Evolutionary conservation across 2,888 invertebrate species (phyloP), one percentile per base, ranked within the genome.

Genomic region (Melinaea menophilus): DNA sequence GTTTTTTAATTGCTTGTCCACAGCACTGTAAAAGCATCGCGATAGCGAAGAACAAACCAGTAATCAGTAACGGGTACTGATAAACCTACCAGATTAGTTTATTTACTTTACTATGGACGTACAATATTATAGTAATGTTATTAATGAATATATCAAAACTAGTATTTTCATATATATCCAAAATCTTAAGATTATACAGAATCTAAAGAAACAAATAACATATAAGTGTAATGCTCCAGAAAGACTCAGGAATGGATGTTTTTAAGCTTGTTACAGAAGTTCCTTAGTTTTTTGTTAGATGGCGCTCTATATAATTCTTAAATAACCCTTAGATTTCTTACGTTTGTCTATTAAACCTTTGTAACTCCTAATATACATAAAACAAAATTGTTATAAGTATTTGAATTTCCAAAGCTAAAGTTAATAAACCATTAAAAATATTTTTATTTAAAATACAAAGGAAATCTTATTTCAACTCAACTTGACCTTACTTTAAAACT

Each of bases 401-500:
- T 9, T 41, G 5, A 7, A 41, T 5, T 41, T 41, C 9, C 41
- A 41, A 41, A 9, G 11, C 3, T 9, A 22, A 22, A 22, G 22
- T 55, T 60, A 22, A 9, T 33, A 55, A 9, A n/a, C 66, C 64
- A 70, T 7, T 47, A 33, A 5, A 5, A 45, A 3, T 45, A 45
- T 11, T 1, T 33, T 9, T 47, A n/a, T 11, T n/a, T 22, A 45
- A 54, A 33, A 41, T 11, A 55, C 41, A 41, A 3, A 2, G 2
- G 9, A 41, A 41, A 41, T 9, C 37, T 37, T 73, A 68, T 73
- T 77, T 76, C 74, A 65, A 66, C 63, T 64, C 61, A 57, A 61
- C 73, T 75, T 76, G 72, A 76, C 73, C 72, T 78, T 74, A 73
- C 55, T 61, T 55, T 61, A 63, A 67, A 55, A 58, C 61, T 62